phyloP scores from a whole-genome alignment of 1,140 invertebrate genomes.

The Macrobrachium nipponense region DNA sequence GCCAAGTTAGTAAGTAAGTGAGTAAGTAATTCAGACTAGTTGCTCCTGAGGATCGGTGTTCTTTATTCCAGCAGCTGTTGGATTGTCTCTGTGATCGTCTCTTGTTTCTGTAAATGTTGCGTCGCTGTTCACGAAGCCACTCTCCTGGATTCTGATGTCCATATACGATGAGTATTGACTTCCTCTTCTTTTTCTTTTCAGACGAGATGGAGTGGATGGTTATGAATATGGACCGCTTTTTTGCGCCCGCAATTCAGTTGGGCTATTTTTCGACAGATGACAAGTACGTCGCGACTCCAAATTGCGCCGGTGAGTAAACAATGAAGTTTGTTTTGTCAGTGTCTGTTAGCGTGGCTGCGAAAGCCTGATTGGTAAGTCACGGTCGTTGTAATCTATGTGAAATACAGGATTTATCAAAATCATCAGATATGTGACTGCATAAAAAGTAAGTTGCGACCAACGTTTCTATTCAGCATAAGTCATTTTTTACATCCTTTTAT shows the following conservation, averaged over 20 bases:
- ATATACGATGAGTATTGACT: background rate
- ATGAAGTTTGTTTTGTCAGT: background rate
- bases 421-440: too few species aligned
- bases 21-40: too few species aligned
- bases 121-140: background rate
- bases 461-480: too few species aligned
- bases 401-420: too few species aligned
- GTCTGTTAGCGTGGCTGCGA: too few species aligned
- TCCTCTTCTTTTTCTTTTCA: background rate
- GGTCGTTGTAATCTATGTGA: too few species aligned
- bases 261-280: slow-evolving; percentile 31
- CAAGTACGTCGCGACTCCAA: slow-evolving; percentile 40
- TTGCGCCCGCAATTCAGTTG: slow-evolving; percentile 44
- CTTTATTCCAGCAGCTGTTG: background rate
- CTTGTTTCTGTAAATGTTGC: too few species aligned
- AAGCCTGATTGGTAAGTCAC: too few species aligned
- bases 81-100: background rate
- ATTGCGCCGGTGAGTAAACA: slow-evolving; percentile 31
- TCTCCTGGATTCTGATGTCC: background rate
- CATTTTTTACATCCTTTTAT: too few species aligned
- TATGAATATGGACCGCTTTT: slow-evolving; percentile 57
- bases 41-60: too few species aligned
- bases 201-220: slow-evolving; percentile 55
- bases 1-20: too few species aligned
- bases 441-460: too few species aligned